Evolutionary conservation across 2,797 vertebrate species (phyloP), one percentile per base, ranked within the genome.

Genomic region (Spea hammondii): DNA sequence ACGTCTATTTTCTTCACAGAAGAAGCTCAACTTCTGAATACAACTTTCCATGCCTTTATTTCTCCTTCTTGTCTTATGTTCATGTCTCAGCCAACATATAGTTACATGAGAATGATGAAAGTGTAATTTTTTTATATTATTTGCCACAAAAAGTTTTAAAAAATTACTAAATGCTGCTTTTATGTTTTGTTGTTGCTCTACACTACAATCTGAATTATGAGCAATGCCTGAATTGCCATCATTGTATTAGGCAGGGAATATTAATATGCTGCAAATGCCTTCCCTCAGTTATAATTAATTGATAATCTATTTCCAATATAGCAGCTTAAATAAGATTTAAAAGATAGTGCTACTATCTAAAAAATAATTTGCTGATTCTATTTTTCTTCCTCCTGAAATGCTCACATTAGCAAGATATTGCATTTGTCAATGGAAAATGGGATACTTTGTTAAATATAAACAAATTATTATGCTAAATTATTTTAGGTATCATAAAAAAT

Each of bases 401-500:
- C n/a, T 64, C 51, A 70, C 67, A 64, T 50, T 53, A 53, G 51
- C 7, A 50, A 45, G 10, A 69, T 69, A 69, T 69, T 77, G 4
- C 48, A 5, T 47, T 54, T 70, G 14, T 70, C 49, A 53, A n/a
- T 17, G 14, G 5, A n/a, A 51, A 64, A 70, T 65, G 17, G 8
- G 44, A 64, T 77, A 77, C 60, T 64, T 77, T 32, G 12, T 70
- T 7, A 54, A 51, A 77, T 62, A 50, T 60, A 60, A 66, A 64
- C 67, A 70, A 62, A 70, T 77, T 70, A 70, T 67, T 47, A 68
- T 57, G 44, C 44, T 59, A 59, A 49, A 44, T 44, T 70, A 64
- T 62, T 70, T 70, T 17, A 62, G 57, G 1, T 65, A 77, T 69
- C 3, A 53, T 70, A 44, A 49, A 13, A 44, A 5, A n/a, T 57